These are phyloP conservation scores for Crotalus helleri DNA, from an alignment of 2,113 vertebrate genomes.

Conservation along the genomic window DNA sequence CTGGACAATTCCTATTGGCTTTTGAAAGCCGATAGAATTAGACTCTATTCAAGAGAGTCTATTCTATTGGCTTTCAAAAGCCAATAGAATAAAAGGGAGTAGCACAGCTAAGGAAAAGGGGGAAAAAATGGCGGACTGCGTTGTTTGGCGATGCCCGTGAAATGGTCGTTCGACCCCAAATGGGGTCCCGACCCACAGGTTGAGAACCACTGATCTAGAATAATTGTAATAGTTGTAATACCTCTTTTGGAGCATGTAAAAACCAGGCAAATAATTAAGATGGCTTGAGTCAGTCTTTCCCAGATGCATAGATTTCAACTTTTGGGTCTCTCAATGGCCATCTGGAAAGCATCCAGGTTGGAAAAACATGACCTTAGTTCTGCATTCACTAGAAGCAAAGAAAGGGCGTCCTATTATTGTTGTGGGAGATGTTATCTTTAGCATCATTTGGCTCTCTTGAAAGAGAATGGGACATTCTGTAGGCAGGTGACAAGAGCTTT, in stretches of 20 bases:
- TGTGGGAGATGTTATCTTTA: background rate
- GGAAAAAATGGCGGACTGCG: no score
- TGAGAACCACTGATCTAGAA: background rate
- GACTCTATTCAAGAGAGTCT: no score
- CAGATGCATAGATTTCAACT: background rate
- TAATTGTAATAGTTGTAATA: conserved; percentile 38
- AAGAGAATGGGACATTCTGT: conserved; percentile 64
- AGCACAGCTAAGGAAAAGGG: no score
- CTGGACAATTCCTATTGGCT: no score
- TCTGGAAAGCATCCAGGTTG: background rate
- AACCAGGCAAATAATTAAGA: conserved; percentile 40
- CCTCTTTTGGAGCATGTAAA: conserved; percentile 48
- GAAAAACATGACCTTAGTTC: conserved; percentile 32
- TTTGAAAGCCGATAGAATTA: no score
- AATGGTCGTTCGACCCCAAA: no score
- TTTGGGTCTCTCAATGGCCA: background rate
- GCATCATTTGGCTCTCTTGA: conserved; percentile 56
- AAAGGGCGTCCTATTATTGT: conserved; percentile 1
- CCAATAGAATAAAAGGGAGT: no score
- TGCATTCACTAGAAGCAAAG: background rate
- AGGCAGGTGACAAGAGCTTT: conserved; percentile 71
- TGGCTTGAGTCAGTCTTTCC: background rate
- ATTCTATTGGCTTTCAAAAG: no score
- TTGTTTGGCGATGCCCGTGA: no score
- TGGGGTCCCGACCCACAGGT: no score